These are phyloP conservation scores for Dicrurus megarhynchus DNA, from an alignment of 2,113 vertebrate genomes.

Conservation along the genomic window DNA sequence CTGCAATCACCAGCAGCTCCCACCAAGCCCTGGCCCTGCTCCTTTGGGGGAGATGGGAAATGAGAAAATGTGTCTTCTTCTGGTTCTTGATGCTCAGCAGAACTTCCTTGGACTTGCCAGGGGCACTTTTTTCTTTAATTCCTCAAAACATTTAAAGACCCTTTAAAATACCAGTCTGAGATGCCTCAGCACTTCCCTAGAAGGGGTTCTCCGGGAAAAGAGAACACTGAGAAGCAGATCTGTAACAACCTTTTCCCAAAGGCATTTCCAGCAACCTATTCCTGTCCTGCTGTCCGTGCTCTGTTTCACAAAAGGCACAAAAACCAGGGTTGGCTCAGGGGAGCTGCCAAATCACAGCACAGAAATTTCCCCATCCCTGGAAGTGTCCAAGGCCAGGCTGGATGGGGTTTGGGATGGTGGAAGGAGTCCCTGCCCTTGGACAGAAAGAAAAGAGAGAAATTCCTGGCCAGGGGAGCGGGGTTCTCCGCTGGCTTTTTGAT, in stretches of 20 bases:
- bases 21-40: neutral
- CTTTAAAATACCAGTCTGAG: neutral
- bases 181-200: neutral
- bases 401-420: neutral
- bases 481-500: neutral
- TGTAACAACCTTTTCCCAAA: neutral
- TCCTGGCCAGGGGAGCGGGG: neutral
- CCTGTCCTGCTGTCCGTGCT: neutral
- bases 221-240: neutral
- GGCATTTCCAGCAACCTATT: neutral
- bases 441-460: neutral
- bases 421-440: neutral
- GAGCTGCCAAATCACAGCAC: neutral
- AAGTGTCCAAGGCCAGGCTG: neutral
- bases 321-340: neutral
- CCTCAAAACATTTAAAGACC: neutral
- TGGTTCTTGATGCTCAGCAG: neutral
- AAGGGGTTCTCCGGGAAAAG: neutral
- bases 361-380: neutral
- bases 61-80: neutral
- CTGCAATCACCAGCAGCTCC: constrained; percentile 2
- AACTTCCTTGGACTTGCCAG: neutral
- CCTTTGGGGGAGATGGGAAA: neutral
- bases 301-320: neutral
- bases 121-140: neutral